Conservation (phyloP, 2,888 invertebrate genomes). For the Microctonus hyperodae region DNA sequence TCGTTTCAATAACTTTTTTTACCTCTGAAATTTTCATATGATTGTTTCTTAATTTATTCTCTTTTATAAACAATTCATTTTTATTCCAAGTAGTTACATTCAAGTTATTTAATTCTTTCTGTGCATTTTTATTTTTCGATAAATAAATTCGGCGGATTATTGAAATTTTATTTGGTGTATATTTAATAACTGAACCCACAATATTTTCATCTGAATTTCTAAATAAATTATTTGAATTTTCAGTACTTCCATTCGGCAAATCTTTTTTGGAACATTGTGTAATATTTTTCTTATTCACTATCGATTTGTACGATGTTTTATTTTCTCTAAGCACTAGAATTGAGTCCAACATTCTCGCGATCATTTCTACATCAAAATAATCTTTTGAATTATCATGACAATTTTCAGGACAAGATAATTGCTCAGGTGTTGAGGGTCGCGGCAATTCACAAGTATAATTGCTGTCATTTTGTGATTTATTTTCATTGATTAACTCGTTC, state of each 20-base stretch:
- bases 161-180: slow-evolving; percentile 26
- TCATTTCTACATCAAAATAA: slow-evolving; percentile 10
- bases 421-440: background rate
- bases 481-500: background rate
- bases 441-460: background rate
- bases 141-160: slow-evolving; percentile 25
- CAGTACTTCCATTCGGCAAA: background rate
- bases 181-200: slow-evolving; percentile 14
- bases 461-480: background rate
- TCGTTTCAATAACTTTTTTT: background rate
- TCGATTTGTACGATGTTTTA: background rate
- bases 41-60: background rate
- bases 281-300: background rate
- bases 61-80: background rate
- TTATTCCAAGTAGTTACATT: background rate
- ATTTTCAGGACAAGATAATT: background rate
- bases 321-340: background rate
- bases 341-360: slow-evolving; percentile 9
- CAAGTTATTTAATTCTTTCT: background rate
- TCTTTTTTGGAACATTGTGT: background rate
- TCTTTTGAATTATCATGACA: background rate
- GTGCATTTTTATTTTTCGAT: background rate
- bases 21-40: background rate
- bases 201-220: background rate
- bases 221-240: background rate